Percentiles rank a stretch among this genome's conserved stretches.
Evolutionary conservation across 2,797 vertebrate species (phyloP).

Genomic region (Lacerta agilis): DNA sequence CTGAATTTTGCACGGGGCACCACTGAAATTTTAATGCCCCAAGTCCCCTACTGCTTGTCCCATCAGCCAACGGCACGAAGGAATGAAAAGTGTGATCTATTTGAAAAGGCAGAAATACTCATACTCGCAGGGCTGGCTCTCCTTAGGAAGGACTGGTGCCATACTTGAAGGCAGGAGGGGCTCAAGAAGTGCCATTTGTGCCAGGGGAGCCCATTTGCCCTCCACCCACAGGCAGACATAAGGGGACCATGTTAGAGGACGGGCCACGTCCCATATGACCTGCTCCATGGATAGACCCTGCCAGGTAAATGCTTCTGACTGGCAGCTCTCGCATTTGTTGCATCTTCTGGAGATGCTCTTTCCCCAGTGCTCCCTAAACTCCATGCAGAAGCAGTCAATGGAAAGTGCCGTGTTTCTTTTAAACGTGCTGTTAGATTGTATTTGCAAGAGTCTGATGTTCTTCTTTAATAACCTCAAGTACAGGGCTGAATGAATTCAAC

Average conservation of each 20-base stretch:
- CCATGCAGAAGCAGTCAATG: slow-evolving; percentile 65
- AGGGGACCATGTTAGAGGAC: no score
- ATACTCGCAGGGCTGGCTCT: background rate
- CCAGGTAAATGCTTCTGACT: slow-evolving; percentile 33
- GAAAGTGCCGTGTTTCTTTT: slow-evolving; percentile 70
- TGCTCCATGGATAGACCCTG: slow-evolving; percentile 15
- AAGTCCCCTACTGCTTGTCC: no score
- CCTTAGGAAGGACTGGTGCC: background rate
- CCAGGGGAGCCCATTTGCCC: background rate
- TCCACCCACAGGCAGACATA: background rate
- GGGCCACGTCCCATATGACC: background rate
- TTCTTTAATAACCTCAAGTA: slow-evolving; percentile 87
- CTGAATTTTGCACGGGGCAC: no score
- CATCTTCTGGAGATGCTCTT: slow-evolving; percentile 49
- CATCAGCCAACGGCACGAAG: background rate
- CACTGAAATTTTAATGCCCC: no score
- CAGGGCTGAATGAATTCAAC: slow-evolving; percentile 91
- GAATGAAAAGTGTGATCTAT: background rate
- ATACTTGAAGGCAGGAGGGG: background rate
- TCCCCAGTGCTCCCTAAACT: slow-evolving; percentile 67
- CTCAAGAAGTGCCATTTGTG: background rate
- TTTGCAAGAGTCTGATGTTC: slow-evolving; percentile 80
- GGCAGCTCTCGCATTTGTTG: slow-evolving; percentile 1
- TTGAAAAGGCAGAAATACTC: slow-evolving; percentile 6
- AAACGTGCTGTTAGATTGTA: slow-evolving; percentile 81